Conservation (phyloP, 2,113 vertebrate genomes). For the Actenoides hombroni region DNA sequence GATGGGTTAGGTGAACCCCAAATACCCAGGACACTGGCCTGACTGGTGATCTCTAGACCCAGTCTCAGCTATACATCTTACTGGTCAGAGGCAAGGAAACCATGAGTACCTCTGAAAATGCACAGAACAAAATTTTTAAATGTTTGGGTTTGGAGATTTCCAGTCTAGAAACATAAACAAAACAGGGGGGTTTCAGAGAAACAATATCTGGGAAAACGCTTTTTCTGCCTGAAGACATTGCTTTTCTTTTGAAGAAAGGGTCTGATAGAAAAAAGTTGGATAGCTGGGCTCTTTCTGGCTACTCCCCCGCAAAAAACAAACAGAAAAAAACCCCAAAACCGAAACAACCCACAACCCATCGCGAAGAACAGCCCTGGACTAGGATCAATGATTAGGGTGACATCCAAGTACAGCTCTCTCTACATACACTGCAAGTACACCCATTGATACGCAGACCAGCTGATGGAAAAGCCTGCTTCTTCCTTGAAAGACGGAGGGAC, state of each 20-base stretch:
- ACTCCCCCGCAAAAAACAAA: fast-evolving
- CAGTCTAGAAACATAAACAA: background rate
- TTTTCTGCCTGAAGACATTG: background rate
- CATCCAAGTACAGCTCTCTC: background rate
- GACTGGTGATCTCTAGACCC: background rate
- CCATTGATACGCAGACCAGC: background rate
- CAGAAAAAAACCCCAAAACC: background rate
- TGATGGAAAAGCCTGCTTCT: background rate
- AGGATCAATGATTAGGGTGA: background rate
- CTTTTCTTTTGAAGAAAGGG: background rate
- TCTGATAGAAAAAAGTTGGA: background rate
- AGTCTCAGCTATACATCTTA: background rate
- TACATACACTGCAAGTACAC: background rate
- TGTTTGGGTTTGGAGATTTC: background rate
- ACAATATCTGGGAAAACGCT: background rate
- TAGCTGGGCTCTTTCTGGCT: background rate
- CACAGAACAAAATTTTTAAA: background rate
- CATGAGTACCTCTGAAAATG: background rate
- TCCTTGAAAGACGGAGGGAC: background rate
- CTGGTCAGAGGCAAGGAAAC: background rate
- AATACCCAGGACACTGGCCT: background rate
- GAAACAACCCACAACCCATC: background rate
- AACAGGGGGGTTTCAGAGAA: background rate
- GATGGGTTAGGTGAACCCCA: background rate
- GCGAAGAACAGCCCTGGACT: background rate